phyloP scores from a whole-genome alignment of 2,888 invertebrate genomes.

The Endotricha flammealis region DNA sequence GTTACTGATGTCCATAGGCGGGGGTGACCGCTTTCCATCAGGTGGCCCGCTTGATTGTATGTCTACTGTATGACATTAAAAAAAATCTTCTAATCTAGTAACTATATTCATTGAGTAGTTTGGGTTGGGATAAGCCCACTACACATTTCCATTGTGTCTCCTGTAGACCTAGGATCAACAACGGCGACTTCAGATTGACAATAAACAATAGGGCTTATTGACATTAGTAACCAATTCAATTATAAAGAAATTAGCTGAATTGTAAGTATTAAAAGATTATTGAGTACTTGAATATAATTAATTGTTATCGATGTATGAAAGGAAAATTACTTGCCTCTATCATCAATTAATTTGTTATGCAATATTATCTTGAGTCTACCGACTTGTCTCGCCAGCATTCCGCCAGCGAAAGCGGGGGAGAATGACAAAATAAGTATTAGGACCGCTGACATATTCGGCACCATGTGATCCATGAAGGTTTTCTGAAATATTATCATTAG shows the following conservation, averaged over 20 bases:
- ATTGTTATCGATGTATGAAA: too few relatives aligned
- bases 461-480: not conserved
- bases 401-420: not conserved
- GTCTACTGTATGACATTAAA: too few relatives aligned
- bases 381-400: not conserved
- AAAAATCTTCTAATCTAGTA: too few relatives aligned
- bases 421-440: not conserved
- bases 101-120: not conserved
- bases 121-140: not conserved
- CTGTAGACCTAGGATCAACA: not conserved
- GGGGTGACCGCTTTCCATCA: too few relatives aligned
- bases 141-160: not conserved
- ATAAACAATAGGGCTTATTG: not conserved
- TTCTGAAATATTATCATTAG: not conserved
- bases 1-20: too few relatives aligned
- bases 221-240: not conserved
- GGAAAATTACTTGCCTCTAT: not conserved
- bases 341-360: not conserved
- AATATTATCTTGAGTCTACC: not conserved
- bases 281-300: not conserved
- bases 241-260: not conserved
- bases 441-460: not conserved
- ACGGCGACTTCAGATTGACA: not conserved
- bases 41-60: too few relatives aligned
- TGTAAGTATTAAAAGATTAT: not conserved